Conservation (phyloP, 2,797 vertebrate genomes). For the Erpetoichthys calabaricus region DNA sequence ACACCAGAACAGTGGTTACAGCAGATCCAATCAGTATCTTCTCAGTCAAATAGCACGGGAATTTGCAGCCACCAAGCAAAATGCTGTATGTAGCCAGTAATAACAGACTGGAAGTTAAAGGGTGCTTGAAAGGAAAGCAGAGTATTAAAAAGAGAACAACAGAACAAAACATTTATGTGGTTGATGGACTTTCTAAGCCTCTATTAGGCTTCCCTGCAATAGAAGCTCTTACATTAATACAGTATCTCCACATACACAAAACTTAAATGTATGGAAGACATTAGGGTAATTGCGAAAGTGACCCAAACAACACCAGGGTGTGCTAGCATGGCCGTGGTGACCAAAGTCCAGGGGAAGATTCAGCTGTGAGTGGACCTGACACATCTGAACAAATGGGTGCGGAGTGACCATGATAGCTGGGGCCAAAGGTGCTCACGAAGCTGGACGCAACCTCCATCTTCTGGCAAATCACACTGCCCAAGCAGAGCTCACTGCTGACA, state of each 20-base stretch:
- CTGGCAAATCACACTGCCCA: too few relatives aligned
- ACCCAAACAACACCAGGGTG: constrained; percentile 6
- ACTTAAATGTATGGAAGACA: constrained; percentile 5
- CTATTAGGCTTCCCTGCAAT: constrained; percentile 10
- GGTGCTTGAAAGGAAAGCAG: constrained; percentile 5
- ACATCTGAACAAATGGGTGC: neutral
- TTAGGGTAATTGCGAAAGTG: constrained; percentile 10
- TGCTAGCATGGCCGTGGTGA: constrained; percentile 8
- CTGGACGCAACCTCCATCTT: too few relatives aligned
- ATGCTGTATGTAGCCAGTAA: constrained; percentile 10
- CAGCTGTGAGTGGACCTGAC: neutral
- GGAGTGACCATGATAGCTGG: neutral
- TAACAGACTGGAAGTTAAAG: constrained; percentile 5
- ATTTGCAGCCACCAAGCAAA: constrained; percentile 4
- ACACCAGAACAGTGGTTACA: constrained; percentile 12
- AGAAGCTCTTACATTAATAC: constrained; percentile 5
- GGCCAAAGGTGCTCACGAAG: neutral
- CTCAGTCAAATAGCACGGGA: neutral
- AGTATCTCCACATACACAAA: constrained; percentile 9
- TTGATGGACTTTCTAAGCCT: constrained; percentile 5
- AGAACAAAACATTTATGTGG: constrained; percentile 13
- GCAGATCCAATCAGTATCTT: constrained; percentile 8
- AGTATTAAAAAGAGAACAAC: neutral
- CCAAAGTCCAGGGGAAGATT: constrained; percentile 1
- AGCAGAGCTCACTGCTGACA: constrained; percentile 1